These are phyloP conservation scores for Xestoiulus laeticollis DNA, from an alignment of 2,888 invertebrate genomes.

Conservation along the genomic window DNA sequence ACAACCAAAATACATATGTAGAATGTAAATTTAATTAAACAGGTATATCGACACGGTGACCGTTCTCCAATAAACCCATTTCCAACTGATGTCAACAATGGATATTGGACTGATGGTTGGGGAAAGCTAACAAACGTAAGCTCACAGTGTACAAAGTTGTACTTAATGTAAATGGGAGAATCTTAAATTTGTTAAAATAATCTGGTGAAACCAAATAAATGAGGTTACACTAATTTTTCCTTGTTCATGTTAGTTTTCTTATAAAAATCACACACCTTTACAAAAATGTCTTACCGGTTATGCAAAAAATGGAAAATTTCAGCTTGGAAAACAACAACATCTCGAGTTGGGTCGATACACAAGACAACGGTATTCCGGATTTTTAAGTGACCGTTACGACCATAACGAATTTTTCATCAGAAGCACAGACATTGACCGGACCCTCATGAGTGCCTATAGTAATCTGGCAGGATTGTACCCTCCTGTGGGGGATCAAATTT, in stretches of 20 bases:
- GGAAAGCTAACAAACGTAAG: constrained; percentile 52
- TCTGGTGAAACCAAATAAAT: too few species aligned
- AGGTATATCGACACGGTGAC: constrained; percentile 52
- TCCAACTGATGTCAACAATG: constrained; percentile 46
- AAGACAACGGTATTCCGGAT: constrained; percentile 74
- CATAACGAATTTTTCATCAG: constrained; percentile 71
- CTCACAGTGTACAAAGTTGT: too few species aligned
- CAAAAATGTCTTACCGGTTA: too few species aligned
- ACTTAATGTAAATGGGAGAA: too few species aligned
- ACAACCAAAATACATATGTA: too few species aligned
- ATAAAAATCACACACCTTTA: too few species aligned
- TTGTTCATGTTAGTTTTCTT: too few species aligned
- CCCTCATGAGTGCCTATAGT: constrained; percentile 70
- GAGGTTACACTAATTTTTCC: too few species aligned
- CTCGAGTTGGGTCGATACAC: constrained; percentile 79
- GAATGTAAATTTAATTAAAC: too few species aligned
- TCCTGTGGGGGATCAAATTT: constrained; percentile 61
- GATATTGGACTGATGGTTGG: constrained; percentile 30
- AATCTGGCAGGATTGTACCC: constrained; percentile 66
- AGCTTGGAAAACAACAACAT: constrained; percentile 81
- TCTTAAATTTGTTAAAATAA: too few species aligned
- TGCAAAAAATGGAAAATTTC: too few species aligned
- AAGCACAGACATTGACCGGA: constrained; percentile 88
- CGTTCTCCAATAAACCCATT: constrained; percentile 48
- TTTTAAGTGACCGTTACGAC: constrained; percentile 70